Conservation (phyloP, 2,797 vertebrate genomes). For the Anguilla marmorata region DNA sequence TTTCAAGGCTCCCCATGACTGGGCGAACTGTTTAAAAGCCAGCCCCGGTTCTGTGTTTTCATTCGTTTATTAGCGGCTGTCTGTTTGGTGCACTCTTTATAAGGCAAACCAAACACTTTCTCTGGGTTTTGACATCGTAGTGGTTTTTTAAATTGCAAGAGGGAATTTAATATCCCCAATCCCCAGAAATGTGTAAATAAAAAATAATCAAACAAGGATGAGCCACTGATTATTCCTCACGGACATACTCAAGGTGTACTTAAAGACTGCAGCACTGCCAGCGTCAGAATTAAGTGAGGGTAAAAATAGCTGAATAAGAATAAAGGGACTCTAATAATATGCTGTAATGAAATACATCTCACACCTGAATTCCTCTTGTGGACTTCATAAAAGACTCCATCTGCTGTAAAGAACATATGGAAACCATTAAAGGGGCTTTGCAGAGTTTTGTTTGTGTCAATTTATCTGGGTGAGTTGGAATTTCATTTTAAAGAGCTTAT, state of each 20-base stretch:
- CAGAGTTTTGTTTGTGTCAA: constrained; percentile 5
- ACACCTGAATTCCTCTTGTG: constrained; percentile 11
- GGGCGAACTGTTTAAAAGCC: neutral
- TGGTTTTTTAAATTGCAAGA: neutral
- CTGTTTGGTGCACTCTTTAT: neutral
- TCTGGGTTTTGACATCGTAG: neutral
- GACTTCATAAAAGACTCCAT: constrained; percentile 19
- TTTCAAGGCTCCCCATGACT: neutral
- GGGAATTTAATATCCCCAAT: neutral
- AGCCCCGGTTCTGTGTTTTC: neutral
- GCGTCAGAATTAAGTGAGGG: neutral
- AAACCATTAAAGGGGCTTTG: neutral
- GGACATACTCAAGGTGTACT: neutral
- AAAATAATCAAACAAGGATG: neutral
- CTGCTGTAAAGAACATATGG: constrained; percentile 12
- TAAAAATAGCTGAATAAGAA: constrained; percentile 16
- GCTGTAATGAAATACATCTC: constrained; percentile 20
- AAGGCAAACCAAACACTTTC: neutral
- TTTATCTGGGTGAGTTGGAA: constrained; percentile 11
- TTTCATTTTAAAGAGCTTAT: constrained; percentile 17
- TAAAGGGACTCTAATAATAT: constrained; percentile 4
- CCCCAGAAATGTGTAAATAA: neutral
- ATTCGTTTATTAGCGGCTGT: neutral
- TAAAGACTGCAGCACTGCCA: neutral
- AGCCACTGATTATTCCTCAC: neutral